Conservation (phyloP, 2,888 invertebrate species). For the Aproaerema taeniolella region DNA sequence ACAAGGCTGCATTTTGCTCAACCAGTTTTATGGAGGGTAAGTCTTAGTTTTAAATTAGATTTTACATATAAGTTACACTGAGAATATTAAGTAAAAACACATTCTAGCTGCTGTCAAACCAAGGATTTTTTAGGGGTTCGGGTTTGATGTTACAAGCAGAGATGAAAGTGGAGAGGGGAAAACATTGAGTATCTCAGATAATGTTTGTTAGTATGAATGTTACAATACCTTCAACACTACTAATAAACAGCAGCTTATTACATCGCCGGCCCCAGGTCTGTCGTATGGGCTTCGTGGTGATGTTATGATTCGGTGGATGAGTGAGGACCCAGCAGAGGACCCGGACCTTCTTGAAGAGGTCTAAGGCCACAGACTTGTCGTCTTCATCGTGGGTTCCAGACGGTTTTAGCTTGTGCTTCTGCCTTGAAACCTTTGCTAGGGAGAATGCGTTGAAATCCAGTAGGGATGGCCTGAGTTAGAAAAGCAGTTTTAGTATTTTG, state of each 20-base stretch:
- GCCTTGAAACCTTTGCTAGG: background rate
- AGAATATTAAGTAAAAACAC: too few relatives aligned
- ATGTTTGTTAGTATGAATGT: too few relatives aligned
- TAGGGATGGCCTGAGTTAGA: background rate
- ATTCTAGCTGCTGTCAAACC: too few relatives aligned
- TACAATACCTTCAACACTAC: background rate
- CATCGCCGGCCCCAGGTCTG: constrained; percentile 93
- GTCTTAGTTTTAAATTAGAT: too few relatives aligned
- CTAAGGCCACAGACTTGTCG: constrained; percentile 1
- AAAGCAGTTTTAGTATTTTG: too few relatives aligned
- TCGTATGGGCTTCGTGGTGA: constrained; percentile 11
- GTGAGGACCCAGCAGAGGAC: constrained; percentile 9
- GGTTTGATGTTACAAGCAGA: too few relatives aligned
- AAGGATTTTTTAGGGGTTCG: too few relatives aligned
- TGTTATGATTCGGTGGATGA: background rate
- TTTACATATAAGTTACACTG: too few relatives aligned
- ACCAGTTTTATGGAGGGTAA: too few relatives aligned
- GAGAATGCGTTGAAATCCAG: background rate
- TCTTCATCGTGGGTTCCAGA: background rate
- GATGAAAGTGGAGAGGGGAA: too few relatives aligned
- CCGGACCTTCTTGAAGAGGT: background rate
- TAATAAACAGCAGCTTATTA: constrained; percentile 71
- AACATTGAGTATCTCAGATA: too few relatives aligned
- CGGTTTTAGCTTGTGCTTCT: background rate
- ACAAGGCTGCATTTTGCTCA: too few relatives aligned